Evolutionary conservation across 2,113 vertebrate genomes (phyloP).

Genomic region (Machaerirhynchus nigripectus): DNA sequence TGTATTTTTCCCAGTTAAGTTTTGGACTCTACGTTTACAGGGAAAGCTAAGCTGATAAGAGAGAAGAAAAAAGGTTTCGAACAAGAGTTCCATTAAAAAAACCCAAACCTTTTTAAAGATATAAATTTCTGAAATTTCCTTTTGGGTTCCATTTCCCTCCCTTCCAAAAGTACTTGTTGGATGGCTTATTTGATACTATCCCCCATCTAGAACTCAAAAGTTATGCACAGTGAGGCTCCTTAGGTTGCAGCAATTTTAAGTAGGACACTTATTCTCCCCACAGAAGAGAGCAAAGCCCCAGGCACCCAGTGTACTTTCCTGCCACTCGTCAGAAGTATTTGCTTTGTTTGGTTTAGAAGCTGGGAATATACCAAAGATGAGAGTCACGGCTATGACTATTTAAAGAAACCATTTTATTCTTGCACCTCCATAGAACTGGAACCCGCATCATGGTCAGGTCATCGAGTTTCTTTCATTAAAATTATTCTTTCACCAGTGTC

Average conservation of each 20-base stretch:
- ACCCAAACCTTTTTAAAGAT: background rate
- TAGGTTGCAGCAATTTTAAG: background rate
- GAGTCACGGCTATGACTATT: background rate
- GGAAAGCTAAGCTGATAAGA: conserved; percentile 39
- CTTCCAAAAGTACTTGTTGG: background rate
- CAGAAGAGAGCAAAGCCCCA: background rate
- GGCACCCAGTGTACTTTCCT: background rate
- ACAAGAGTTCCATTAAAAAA: background rate
- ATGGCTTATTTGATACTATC: background rate
- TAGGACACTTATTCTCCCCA: background rate
- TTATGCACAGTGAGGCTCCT: background rate
- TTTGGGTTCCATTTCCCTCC: background rate
- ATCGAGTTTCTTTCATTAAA: background rate
- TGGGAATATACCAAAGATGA: background rate
- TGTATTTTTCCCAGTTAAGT: conserved; percentile 22
- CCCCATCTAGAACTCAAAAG: background rate
- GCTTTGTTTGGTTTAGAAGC: background rate
- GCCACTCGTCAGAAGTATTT: background rate
- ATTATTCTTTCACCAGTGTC: background rate
- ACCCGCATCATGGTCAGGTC: background rate
- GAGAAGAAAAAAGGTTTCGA: background rate
- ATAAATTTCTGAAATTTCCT: background rate
- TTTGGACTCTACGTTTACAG: conserved; percentile 5
- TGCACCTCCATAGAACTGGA: background rate
- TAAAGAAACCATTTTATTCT: background rate